A percentile compares a stretch with the other conserved stretches of the same genome.
These are phyloP conservation scores for Hystrix cristata DNA, from an alignment of 2,113 vertebrate species.

Conservation along the genomic window DNA sequence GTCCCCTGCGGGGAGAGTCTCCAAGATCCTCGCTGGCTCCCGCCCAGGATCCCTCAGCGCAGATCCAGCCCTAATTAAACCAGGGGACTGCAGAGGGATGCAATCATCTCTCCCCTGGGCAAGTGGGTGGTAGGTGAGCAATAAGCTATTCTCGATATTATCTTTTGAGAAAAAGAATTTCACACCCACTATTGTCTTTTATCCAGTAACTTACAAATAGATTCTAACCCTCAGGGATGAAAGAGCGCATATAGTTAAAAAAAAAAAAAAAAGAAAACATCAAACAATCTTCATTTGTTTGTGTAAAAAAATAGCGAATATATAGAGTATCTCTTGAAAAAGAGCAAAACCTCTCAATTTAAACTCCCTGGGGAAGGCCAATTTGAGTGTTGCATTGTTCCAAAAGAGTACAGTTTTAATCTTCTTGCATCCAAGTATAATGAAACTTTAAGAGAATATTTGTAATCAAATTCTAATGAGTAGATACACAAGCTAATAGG, in stretches of 20 bases:
- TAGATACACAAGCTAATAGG: conserved; percentile 35
- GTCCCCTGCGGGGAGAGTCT: not conserved
- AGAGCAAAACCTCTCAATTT: conserved; percentile 28
- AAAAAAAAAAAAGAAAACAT: not conserved
- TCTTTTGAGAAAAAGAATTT: conserved; percentile 45
- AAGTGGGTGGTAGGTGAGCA: not conserved
- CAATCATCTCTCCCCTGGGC: not conserved
- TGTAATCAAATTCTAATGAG: conserved; percentile 50
- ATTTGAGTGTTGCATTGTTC: conserved; percentile 53
- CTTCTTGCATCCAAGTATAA: conserved; percentile 24
- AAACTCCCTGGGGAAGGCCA: not conserved
- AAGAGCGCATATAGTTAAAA: not conserved
- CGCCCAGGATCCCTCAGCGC: not conserved
- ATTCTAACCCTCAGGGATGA: conserved; percentile 46
- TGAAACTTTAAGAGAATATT: conserved; percentile 57
- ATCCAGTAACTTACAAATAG: conserved; percentile 37
- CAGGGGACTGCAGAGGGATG: not conserved
- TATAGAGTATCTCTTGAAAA: conserved; percentile 27
- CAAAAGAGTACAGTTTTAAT: conserved; percentile 35
- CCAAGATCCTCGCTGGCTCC: too few species aligned
- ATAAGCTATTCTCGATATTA: not conserved
- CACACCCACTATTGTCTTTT: conserved; percentile 60
- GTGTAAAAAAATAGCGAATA: not conserved
- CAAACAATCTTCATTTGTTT: not conserved
- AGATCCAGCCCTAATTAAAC: conserved; percentile 6